Base-by-base conservation (phyloP, 1,140 invertebrate species). In the Zaprionus lachaisei region DNA sequence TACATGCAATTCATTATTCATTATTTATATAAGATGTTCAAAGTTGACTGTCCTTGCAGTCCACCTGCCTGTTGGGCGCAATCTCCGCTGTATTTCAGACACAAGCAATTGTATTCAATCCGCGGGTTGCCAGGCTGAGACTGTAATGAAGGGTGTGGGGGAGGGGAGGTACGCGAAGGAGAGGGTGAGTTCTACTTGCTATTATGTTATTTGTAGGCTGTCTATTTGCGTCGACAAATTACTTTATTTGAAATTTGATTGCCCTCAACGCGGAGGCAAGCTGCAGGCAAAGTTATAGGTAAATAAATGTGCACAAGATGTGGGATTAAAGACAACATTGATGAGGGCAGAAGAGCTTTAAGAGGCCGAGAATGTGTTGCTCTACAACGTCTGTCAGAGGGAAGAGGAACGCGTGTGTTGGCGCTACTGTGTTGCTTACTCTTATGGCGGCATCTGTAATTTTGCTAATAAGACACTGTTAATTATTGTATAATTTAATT, bases 401-500 rank as follows among this genome's bases (percentile, higher is more conserved):
- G 0, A 11, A 11, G 28, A 31, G 41, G 41, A 1, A 3, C 37
- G 12, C 68, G 68, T 77, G 61, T 55, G 65, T 58, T 68, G 54
- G 24, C 15, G 22, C 56, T 47, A 31, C 69, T 60, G 38, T 7
- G 47, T 60, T 47, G 47, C 65, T 62, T 80, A 65, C 28, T 65
- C 66, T 66, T 70, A 79, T 28, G 80, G 63, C 55, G 24, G 68
- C 72, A 57, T 55, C 84, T 72, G 74, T 89, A 83, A 87, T 89
- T 89, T 78, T 51, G 74, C 78, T 84, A 87, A 87, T 90, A 89
- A 73, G 75, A 70, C 66, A 62, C 79, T 84, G 81, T 79, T 84
- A 89, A 89, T 90, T 89, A 67, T 56, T 67, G 55, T 67, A 89
- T 89, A 89, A 89, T 89, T 90, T 81, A 89, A 89, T 89, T 90